phyloP scores from a whole-genome alignment of 2,888 invertebrate species.

The Macropis europaea region DNA sequence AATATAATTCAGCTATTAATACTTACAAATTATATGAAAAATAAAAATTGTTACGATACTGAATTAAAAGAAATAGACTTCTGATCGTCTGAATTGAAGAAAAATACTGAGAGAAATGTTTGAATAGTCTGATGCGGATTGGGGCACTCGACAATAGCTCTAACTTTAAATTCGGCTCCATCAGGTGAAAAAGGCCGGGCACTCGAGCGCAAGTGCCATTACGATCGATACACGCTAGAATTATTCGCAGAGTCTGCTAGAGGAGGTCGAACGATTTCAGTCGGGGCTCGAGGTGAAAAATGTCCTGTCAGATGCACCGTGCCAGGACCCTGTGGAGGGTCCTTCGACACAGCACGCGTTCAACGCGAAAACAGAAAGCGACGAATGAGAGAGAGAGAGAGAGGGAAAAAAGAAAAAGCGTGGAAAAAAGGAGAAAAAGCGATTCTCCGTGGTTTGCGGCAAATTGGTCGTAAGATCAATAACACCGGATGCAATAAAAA shows the following conservation, averaged over 20 bases:
- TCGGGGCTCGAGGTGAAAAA: conserved; percentile 46
- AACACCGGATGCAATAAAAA: neutral
- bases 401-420: neutral
- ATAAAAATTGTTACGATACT: no score
- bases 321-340: conserved; percentile 25
- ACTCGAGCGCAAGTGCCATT: conserved; percentile 28
- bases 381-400: neutral
- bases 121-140: no score
- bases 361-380: conserved; percentile 10
- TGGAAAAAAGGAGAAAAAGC: neutral
- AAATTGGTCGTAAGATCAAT: conserved; percentile 39
- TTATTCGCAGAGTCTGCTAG: conserved; percentile 25
- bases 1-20: no score
- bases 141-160: neutral
- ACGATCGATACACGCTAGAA: conserved; percentile 33
- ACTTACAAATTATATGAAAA: no score
- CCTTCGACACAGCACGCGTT: conserved; percentile 16
- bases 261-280: conserved; percentile 37
- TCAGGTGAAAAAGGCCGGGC: conserved; percentile 32
- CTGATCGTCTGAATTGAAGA: no score
- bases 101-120: no score
- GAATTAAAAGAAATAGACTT: no score
- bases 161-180: conserved; percentile 4
- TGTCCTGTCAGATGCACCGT: conserved; percentile 56
- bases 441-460: neutral